Evolutionary conservation across 2,113 vertebrate species (phyloP).

Genomic region (Sander vitreus): DNA sequence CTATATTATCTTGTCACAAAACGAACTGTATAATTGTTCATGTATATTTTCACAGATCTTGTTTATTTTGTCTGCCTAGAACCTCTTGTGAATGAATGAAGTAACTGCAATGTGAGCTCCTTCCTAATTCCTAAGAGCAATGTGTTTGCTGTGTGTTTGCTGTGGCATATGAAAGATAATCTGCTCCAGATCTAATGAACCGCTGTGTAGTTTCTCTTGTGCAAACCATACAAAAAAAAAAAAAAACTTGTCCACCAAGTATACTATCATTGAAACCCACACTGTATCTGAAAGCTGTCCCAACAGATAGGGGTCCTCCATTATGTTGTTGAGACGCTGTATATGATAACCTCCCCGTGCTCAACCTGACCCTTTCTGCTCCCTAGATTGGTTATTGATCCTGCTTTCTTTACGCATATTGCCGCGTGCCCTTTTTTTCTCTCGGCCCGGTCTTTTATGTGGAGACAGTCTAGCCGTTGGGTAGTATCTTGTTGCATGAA

Average conservation of each 20-base stretch:
- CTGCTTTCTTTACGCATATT: slow-evolving; percentile 69
- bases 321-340: slow-evolving; percentile 53
- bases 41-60: too few relatives aligned
- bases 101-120: too few relatives aligned
- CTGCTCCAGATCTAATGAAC: neutral
- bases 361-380: slow-evolving; percentile 73
- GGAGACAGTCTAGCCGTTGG: slow-evolving; percentile 25
- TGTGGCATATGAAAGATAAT: neutral
- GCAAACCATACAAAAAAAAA: slow-evolving; percentile 1
- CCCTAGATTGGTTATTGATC: slow-evolving; percentile 87
- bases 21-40: too few relatives aligned
- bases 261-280: slow-evolving; percentile 2
- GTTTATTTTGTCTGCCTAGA: too few relatives aligned
- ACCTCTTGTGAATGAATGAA: too few relatives aligned
- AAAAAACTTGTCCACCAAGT: neutral
- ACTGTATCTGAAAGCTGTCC: slow-evolving; percentile 18
- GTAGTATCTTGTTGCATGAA: slow-evolving; percentile 77
- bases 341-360: slow-evolving; percentile 73
- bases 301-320: slow-evolving; percentile 34
- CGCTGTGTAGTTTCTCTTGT: neutral
- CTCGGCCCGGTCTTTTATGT: slow-evolving; percentile 38
- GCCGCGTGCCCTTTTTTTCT: slow-evolving; percentile 50
- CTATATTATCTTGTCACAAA: too few relatives aligned
- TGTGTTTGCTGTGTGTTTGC: neutral
- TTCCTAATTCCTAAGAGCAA: too few relatives aligned